Evolutionary conservation across 2,888 invertebrate species (phyloP), one percentile per base, ranked within the genome.

Genomic region (Aphrophora alni): DNA sequence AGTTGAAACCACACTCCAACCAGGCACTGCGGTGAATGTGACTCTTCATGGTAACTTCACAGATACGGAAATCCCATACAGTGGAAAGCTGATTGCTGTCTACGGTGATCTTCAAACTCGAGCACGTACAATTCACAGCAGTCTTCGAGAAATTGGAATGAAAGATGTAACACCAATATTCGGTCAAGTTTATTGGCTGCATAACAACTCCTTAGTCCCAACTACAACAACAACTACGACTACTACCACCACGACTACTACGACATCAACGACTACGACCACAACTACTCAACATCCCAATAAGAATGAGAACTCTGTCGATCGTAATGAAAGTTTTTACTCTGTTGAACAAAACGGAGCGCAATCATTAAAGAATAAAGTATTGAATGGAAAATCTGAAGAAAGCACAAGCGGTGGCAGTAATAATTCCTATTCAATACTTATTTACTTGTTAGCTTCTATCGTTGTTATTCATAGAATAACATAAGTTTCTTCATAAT

Each of bases 1-100:
- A 68, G 90, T 94, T 24, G 91, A 93, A 86, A 91, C 93, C 82
- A 91, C 90, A 86, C 88, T 96, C 80, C 92, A 93, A 87, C 93
- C 94, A 3, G 95, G 95, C 33, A 96, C 96, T 0, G 95, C 93
- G 1, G 93, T 95, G 76, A 96, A 96, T 87, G 95, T 96, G 0
- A 95, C 95, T 0, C 90, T 96, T 24, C 90, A 90, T 77, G 96
- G 94, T 1, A 93, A 94, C 86, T 91, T 92, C 85, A 93, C 94
- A 0, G 93, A 93, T 82, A 90, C 92, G 78, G 95, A 96, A 84
- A 91, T 93, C 0, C 94, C 94, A 38, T 97, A 95, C 86, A 91
- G 90, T 28, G 95, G 93, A 5, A 93, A 91, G 81, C 89, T 97
- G 69, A 91, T 93, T 75, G 93, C 95, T 0, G 89, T 90, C 81